phyloP scores from a whole-genome alignment of 2,113 vertebrate species.

The Oryzias javanicus region DNA sequence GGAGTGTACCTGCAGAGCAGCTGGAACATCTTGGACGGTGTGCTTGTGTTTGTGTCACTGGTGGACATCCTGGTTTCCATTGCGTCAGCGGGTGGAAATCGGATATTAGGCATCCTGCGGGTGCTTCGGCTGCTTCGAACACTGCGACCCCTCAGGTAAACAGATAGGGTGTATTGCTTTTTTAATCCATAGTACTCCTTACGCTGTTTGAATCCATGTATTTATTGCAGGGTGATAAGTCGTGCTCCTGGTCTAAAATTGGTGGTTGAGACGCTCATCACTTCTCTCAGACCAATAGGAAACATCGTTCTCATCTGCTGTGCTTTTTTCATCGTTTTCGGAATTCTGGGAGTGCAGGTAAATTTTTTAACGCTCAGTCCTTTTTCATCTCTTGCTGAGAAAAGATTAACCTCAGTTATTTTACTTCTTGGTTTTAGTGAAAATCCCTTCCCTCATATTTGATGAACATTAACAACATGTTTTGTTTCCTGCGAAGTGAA shows the following conservation, averaged over 20 bases:
- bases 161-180: neutral
- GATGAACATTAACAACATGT: constrained; percentile 13
- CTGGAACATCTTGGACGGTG: constrained; percentile 95
- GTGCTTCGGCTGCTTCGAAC: constrained; percentile 92
- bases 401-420: constrained; percentile 20
- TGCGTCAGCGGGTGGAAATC: constrained; percentile 89
- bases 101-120: constrained; percentile 91
- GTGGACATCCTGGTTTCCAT: constrained; percentile 94
- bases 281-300: constrained; percentile 93
- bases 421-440: neutral
- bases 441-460: constrained; percentile 15
- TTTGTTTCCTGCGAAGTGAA: constrained; percentile 25
- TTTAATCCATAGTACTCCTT: neutral
- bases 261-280: constrained; percentile 98
- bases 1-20: constrained; percentile 93
- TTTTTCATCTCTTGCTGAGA: constrained; percentile 4
- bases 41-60: constrained; percentile 93
- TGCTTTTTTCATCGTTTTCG: constrained; percentile 97
- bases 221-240: constrained; percentile 89
- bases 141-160: constrained; percentile 89
- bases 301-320: constrained; percentile 99
- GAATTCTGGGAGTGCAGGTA: constrained; percentile 97
- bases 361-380: constrained; percentile 13
- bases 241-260: constrained; percentile 94
- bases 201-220: constrained; percentile 1